Conservation (phyloP, 2,113 vertebrate species). For the Pterocles orientalis region DNA sequence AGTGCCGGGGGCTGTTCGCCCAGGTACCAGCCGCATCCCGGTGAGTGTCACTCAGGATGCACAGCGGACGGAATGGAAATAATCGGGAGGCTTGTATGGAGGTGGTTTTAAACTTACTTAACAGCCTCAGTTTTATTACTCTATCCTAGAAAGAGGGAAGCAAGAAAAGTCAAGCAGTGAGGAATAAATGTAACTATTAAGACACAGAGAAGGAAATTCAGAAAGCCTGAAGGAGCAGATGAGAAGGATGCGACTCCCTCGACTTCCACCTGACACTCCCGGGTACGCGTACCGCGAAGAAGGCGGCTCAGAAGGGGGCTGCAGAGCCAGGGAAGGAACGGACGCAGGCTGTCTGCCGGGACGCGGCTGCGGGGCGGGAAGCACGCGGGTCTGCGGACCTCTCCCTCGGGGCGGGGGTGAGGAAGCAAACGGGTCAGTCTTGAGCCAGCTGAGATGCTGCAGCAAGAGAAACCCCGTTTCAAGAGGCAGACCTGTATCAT, state of each 20-base stretch:
- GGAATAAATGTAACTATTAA: not conserved
- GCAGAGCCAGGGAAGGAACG: not conserved
- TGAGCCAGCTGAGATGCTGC: not conserved
- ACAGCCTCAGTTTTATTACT: not conserved
- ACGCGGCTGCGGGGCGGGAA: not conserved
- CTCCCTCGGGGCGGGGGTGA: rapidly evolving
- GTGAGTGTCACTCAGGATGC: not conserved
- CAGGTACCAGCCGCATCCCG: not conserved
- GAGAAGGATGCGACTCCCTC: not conserved
- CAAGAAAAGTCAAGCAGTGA: not conserved
- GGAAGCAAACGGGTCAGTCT: not conserved
- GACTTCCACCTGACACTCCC: not conserved
- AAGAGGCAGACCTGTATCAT: not conserved
- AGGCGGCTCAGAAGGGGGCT: not conserved
- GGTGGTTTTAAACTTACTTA: not conserved
- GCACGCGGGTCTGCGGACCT: rapidly evolving
- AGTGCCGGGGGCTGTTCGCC: not conserved
- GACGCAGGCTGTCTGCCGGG: rapidly evolving
- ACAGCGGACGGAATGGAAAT: not conserved
- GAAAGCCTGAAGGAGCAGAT: not conserved
- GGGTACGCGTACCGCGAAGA: not conserved
- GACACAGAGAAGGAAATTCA: not conserved
- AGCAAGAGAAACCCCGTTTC: not conserved
- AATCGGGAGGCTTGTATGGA: not conserved
- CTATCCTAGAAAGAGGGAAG: not conserved